These are phyloP conservation scores for Apeltes quadracus DNA, from an alignment of 2,113 vertebrate genomes.

Conservation along the genomic window DNA sequence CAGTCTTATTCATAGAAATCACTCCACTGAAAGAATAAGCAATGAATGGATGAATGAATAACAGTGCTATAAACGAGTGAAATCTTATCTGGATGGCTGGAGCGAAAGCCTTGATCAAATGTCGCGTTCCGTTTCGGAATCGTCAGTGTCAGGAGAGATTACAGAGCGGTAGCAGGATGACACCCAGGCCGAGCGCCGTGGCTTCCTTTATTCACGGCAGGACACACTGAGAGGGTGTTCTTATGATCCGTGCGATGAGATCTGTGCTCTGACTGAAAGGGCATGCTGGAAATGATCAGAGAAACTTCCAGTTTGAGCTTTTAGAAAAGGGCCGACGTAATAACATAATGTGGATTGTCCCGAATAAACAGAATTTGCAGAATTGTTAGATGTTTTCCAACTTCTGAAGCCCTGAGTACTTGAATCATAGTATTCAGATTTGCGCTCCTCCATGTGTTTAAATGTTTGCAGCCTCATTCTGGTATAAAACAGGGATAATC, in stretches of 20 bases:
- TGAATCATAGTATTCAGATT: neutral
- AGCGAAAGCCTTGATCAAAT: slow-evolving; percentile 8
- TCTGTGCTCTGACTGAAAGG: slow-evolving; percentile 10
- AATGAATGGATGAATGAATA: neutral
- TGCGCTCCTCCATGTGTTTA: neutral
- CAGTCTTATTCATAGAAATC: neutral
- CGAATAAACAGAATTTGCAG: neutral
- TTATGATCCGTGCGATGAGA: neutral
- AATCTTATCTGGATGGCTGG: neutral
- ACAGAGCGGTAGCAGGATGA: slow-evolving; percentile 19
- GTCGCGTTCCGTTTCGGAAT: neutral
- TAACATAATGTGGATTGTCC: neutral
- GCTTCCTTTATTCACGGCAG: slow-evolving; percentile 21
- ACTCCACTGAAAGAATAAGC: neutral
- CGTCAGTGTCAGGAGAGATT: slow-evolving; percentile 18
- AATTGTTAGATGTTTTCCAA: neutral
- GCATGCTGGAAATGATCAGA: neutral
- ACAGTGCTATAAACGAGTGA: neutral
- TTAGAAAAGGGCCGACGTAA: neutral
- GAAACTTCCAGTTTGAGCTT: neutral
- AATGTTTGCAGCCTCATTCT: neutral
- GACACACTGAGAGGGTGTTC: neutral
- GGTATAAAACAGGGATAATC: neutral
- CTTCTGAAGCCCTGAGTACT: neutral
- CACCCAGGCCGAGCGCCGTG: slow-evolving; percentile 24